Conservation (phyloP, 2,888 invertebrate species). For the Caenorhabditis sinica region DNA sequence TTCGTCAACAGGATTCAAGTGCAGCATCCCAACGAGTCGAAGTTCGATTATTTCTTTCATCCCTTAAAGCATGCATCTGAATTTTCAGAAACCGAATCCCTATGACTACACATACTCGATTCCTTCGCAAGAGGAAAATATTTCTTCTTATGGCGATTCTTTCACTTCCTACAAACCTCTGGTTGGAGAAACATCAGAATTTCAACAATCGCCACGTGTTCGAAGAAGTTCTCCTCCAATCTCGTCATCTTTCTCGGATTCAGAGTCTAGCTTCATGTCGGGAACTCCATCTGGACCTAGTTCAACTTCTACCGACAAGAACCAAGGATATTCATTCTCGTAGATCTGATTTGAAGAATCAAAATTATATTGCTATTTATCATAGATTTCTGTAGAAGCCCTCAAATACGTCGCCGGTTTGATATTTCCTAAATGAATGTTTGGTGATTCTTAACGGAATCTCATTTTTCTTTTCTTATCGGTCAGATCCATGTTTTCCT, state of each 20-base stretch:
- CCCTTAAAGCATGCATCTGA: neutral
- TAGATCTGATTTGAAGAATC: constrained; percentile 6
- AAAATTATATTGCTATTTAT: constrained; percentile 1
- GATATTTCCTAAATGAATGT: too few species aligned
- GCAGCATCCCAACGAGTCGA: neutral
- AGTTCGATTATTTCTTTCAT: constrained; percentile 4
- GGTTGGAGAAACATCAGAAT: constrained; percentile 53
- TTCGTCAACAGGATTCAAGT: neutral
- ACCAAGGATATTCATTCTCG: constrained; percentile 36
- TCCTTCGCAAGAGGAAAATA: constrained; percentile 6
- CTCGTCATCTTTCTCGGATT: constrained; percentile 10
- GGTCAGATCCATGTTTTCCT: neutral
- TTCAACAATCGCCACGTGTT: constrained; percentile 25
- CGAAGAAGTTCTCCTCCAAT: constrained; percentile 32
- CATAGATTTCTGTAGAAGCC: neutral
- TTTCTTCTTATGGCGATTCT: constrained; percentile 34
- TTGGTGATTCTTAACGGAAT: too few species aligned
- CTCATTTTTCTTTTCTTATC: neutral
- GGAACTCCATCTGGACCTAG: constrained; percentile 58
- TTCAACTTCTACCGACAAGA: constrained; percentile 12
- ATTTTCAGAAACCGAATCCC: constrained; percentile 27
- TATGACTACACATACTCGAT: constrained; percentile 41
- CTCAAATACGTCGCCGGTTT: constrained; percentile 2
- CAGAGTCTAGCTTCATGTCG: constrained; percentile 48
- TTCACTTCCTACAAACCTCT: constrained; percentile 51